These are phyloP conservation scores for Elymnias hypermnestra DNA, from an alignment of 1,140 invertebrate genomes.

Conservation along the genomic window DNA sequence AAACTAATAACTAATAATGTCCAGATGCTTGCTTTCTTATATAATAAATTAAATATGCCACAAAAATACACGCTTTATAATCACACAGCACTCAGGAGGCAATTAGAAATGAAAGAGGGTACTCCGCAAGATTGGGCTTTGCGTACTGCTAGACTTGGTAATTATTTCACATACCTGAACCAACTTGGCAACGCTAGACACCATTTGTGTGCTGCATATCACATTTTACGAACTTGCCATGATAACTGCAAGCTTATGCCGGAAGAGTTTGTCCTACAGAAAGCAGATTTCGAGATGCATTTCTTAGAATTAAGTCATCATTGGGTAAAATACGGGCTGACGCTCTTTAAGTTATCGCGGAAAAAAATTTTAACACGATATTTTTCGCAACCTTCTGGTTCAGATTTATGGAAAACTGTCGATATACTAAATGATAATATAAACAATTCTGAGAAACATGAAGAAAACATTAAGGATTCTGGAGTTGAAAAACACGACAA, in stretches of 20 bases:
- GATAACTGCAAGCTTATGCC: conserved; percentile 63
- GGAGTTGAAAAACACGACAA: conserved; percentile 44
- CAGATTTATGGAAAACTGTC: conserved; percentile 53
- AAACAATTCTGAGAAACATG: conserved; percentile 28
- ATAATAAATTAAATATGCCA: conserved; percentile 65
- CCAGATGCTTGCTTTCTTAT: conserved; percentile 71
- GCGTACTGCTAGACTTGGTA: conserved; percentile 79
- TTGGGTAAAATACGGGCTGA: conserved; percentile 81
- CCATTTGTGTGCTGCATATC: conserved; percentile 76
- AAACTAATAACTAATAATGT: conserved; percentile 71
- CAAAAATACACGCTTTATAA: conserved; percentile 78
- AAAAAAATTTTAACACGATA: conserved; percentile 58
- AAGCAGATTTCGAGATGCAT: conserved; percentile 72
- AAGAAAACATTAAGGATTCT: conserved; percentile 46
- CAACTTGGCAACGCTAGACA: conserved; percentile 75
- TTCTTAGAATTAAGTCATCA: conserved; percentile 79
- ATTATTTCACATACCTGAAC: conserved; percentile 70
- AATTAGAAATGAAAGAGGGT: conserved; percentile 77
- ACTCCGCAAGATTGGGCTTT: conserved; percentile 80
- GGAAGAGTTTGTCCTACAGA: conserved; percentile 56
- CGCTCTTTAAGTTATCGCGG: conserved; percentile 77
- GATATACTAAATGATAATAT: conserved; percentile 34
- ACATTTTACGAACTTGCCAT: conserved; percentile 71
- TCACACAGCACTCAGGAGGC: conserved; percentile 78
- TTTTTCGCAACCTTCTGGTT: conserved; percentile 41